Base-by-base conservation (phyloP, 2,888 invertebrate genomes). In the Agonopterix heracliana region DNA sequence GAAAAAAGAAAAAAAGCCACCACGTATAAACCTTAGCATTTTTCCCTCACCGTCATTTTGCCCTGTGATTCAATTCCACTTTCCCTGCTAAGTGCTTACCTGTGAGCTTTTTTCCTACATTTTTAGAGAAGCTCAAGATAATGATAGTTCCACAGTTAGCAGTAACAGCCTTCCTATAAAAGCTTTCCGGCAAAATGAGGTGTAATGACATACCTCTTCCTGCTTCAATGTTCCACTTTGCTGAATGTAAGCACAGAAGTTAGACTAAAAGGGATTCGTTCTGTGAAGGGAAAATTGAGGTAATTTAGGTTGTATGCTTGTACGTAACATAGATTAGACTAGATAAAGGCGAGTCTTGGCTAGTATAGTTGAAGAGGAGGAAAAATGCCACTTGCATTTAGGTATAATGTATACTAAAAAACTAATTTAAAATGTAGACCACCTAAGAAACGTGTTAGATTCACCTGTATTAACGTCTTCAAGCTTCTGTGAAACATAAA, bases 121-220 rank as follows among this genome's bases (percentile, higher is more conserved):
- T 68, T 64, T 69, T 65, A 70, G 70, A 64, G 68, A 58, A 71
- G 62, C 66, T 67, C 57, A 51, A 66, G 69, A 74, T 79, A 80
- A 75, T 74, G 69, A 74, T 69, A 76, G 74, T 71, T 67, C 66
- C 77, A 64, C 69, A 68, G 68, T 61, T 62, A 60, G 61, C 56
- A 63, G 68, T 60, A 65, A 66, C 67, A 66, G 68, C 59, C 59
- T 57, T 56, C 58, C 60, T 67, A 69, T 74, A 75, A 79, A 81
- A 79, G 75, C 74, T 73, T 77, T 77, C 63, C 66, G 66, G 66
- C 59, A 71, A 74, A 79, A 78, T 72, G 74, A 74, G 67, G 68
- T 70, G 64, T 81, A 81, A 81, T 80, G 73, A 76, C 77, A 74
- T 75, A 78, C 76, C 78, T 77, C 79, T 82, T 75, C 69, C 64